Evolutionary conservation across 2,113 vertebrate genomes (phyloP), one percentile per base, ranked within the genome.

Genomic region (Polypterus bichir): DNA sequence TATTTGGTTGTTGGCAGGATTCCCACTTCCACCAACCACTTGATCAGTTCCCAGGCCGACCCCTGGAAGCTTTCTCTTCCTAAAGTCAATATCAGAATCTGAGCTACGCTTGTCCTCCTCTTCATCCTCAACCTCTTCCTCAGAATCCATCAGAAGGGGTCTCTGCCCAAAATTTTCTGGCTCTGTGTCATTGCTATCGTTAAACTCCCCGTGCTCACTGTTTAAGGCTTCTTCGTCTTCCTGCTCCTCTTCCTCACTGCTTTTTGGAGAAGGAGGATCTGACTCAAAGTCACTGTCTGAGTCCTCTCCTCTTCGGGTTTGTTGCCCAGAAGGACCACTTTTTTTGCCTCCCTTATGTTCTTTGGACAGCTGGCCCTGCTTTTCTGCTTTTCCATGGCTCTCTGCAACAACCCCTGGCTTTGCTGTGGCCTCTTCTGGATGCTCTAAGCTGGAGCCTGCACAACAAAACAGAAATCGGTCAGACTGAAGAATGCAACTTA

Each of bases 261-360:
- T 99, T 73, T 94, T 97, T 0, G 93, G 90, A 47, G 95, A 97
- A 4, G 94, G 92, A 7, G 95, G 91, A 61, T 99, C 96, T 0
- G 96, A 99, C 62, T 99, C 96, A 47, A 98, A 99, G 69, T 99
- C 96, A 27, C 96, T 99, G 67, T 98, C 96, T 0, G 93, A 96
- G 27, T 95, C 91, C 0, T 92, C 88, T 0, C 74, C 68, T 73
- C 79, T 83, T 1, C 73, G 73, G 61, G 56, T 1, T 0, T 72
- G 77, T 49, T 57, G 71, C 7, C 59, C 70, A 7, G 66, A 45
- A 1, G 66, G 63, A 8, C 68, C 59, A 7, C 56, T 65, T 49
- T 73, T 94, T 65, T 75, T 86, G 47, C 67, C 65, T 1, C 73
- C 4, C n/a, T 75, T 86, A n/a, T 68, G 72, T 62, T 90, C 88